Percentiles rank a stretch among this genome's conserved stretches.
These are phyloP conservation scores for Pseudanteris insignis DNA, from an alignment of 2,888 invertebrate genomes.

Conservation along the genomic window DNA sequence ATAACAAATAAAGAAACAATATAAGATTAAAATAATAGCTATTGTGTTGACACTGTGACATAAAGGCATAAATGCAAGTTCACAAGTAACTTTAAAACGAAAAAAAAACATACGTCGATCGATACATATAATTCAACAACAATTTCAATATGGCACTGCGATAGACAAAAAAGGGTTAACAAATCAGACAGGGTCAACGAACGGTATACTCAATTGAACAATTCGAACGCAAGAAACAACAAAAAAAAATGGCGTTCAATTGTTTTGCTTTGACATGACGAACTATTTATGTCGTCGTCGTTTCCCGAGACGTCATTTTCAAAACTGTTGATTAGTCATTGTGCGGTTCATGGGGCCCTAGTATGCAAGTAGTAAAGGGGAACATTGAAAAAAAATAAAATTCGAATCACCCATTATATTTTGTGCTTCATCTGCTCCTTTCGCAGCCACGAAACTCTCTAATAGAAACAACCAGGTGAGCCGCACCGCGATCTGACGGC, in stretches of 20 bases:
- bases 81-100: no score
- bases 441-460: conserved; percentile 30
- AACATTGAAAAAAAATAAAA: conserved; percentile 8
- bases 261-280: conserved; percentile 6
- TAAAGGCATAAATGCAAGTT: no score
- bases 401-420: conserved; percentile 21
- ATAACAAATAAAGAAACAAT: no score
- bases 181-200: no score
- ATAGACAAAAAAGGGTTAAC: no score
- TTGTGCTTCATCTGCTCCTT: conserved; percentile 43
- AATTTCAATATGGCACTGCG: no score
- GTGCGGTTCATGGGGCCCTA: conserved; percentile 7
- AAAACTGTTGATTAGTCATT: conserved; percentile 30
- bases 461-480: conserved; percentile 44
- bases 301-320: conserved; percentile 16
- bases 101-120: no score
- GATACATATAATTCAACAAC: no score
- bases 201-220: no score
- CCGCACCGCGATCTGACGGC: conserved; percentile 19
- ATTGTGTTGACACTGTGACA: no score
- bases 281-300: conserved; percentile 15
- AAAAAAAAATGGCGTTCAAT: conserved; percentile 1
- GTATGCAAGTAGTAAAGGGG: not conserved
- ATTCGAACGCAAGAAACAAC: no score
- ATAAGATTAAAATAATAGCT: no score